Conservation (phyloP, 1,140 invertebrate species). For the Drosophila ananassae region DNA sequence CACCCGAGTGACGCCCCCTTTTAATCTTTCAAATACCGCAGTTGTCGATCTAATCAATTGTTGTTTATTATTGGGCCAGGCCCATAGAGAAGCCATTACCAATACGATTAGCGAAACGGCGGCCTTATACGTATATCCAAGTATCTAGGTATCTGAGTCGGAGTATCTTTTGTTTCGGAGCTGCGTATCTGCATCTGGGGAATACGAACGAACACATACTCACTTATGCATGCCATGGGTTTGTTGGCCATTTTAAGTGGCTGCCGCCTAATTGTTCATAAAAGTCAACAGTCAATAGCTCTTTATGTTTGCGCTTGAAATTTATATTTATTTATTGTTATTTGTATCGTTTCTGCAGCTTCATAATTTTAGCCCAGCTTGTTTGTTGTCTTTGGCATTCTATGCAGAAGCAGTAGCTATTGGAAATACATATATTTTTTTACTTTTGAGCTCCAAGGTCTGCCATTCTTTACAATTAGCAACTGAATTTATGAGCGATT, state of each 20-base stretch:
- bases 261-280: constrained; percentile 82
- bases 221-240: constrained; percentile 36
- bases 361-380: constrained; percentile 66
- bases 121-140: constrained; percentile 25
- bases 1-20: constrained; percentile 2
- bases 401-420: constrained; percentile 58
- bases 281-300: constrained; percentile 83
- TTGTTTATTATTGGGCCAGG: constrained; percentile 79
- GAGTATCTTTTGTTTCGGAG: constrained; percentile 42
- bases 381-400: constrained; percentile 19
- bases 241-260: constrained; percentile 76
- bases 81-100: constrained; percentile 77
- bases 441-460: constrained; percentile 71
- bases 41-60: constrained; percentile 80
- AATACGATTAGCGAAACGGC: constrained; percentile 61
- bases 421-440: constrained; percentile 46
- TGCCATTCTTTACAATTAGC: constrained; percentile 80
- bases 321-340: constrained; percentile 81
- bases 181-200: constrained; percentile 47
- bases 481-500: constrained; percentile 80
- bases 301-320: constrained; percentile 81
- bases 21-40: constrained; percentile 13
- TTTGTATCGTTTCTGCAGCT: constrained; percentile 69
- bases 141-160: constrained; percentile 43
- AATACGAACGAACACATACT: constrained; percentile 39